A percentile compares a stretch with the other conserved stretches of the same genome.
Conservation (phyloP, 2,888 invertebrate species). For the Lasius fuliginosus region DNA sequence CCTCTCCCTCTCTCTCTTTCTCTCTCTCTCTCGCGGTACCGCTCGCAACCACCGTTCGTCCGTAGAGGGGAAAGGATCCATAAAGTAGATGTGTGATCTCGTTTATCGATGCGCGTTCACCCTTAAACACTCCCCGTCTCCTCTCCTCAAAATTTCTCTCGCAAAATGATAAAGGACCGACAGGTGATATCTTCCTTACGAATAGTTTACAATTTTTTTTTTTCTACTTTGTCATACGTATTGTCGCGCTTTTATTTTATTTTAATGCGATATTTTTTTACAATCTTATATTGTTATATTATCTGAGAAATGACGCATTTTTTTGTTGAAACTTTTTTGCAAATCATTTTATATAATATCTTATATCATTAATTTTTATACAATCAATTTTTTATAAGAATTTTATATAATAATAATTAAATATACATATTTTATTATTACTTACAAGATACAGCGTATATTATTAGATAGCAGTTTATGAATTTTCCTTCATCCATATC, state of each 20-base stretch:
- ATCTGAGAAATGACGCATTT: not conserved
- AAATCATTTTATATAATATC: not conserved
- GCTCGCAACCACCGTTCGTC: not conserved
- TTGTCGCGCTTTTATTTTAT: not conserved
- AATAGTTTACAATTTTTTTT: not conserved
- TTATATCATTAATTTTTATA: no score
- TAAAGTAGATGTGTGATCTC: slow-evolving; percentile 6
- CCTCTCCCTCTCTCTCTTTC: not conserved
- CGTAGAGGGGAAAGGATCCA: no score
- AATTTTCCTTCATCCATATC: not conserved
- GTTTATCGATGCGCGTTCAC: slow-evolving; percentile 5
- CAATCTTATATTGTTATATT: not conserved
- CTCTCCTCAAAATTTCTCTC: not conserved
- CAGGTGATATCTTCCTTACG: not conserved
- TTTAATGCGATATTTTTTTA: not conserved
- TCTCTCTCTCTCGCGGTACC: not conserved
- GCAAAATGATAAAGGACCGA: not conserved
- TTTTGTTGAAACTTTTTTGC: not conserved
- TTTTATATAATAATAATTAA: no score
- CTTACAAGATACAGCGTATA: no score
- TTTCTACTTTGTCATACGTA: not conserved
- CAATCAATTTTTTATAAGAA: no score
- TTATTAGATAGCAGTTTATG: not conserved
- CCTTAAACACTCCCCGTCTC: not conserved
- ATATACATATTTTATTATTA: no score